Conservation (phyloP, 2,797 vertebrate genomes). For the Dendrocincla tyrannina region DNA sequence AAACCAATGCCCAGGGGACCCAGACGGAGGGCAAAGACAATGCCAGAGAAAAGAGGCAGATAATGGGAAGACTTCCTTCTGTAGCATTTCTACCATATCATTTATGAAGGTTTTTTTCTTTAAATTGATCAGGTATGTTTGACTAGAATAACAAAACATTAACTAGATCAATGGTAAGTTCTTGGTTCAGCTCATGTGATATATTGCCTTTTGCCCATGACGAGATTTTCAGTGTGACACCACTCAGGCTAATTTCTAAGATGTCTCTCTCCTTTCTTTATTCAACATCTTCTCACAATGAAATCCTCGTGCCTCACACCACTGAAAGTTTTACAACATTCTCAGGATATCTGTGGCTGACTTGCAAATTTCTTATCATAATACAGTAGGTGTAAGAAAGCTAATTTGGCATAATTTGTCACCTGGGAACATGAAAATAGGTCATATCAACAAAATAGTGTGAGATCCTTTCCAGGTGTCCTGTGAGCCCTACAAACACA, state of each 20-base stretch:
- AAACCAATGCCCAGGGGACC: neutral
- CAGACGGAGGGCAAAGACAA: neutral
- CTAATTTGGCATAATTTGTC: constrained; percentile 63
- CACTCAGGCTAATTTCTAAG: neutral
- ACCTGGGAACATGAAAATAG: constrained; percentile 67
- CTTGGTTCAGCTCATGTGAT: neutral
- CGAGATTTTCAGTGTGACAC: neutral
- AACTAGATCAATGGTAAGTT: neutral
- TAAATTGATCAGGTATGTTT: neutral
- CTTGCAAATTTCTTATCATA: constrained; percentile 38
- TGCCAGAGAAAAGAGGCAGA: neutral
- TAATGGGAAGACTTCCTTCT: neutral
- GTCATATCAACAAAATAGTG: constrained; percentile 52
- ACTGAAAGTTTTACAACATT: neutral
- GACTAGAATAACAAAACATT: neutral
- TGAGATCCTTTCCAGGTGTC: constrained; percentile 10
- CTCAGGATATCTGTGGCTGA: constrained; percentile 15
- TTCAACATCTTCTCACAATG: neutral
- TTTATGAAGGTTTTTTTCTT: neutral
- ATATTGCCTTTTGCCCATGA: neutral
- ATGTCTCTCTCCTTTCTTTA: neutral
- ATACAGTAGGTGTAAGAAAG: constrained; percentile 53
- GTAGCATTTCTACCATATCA: neutral
- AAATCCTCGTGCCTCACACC: neutral
- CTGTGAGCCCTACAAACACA: constrained; percentile 46